phyloP scores from a whole-genome alignment of 1,140 invertebrate genomes.

The Elymnias hypermnestra region DNA sequence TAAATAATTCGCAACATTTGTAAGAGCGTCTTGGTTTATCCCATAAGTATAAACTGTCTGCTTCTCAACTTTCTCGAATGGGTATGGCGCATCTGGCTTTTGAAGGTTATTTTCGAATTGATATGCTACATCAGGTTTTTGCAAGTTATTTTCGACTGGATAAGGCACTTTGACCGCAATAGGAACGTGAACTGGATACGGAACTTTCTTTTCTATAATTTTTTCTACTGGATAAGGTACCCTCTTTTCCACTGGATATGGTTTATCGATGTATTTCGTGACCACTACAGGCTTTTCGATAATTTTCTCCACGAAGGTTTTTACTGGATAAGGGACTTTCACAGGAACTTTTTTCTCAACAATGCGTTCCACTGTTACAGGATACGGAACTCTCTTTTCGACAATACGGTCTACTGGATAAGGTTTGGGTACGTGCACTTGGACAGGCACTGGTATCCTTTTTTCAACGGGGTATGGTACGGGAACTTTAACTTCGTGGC shows the following conservation, averaged over 20 bases:
- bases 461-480: conserved; percentile 69
- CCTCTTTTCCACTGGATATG: conserved; percentile 66
- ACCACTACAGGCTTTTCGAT: conserved; percentile 73
- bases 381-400: conserved; percentile 76
- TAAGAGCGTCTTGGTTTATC: conserved; percentile 12
- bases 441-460: conserved; percentile 47
- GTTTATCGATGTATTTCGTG: conserved; percentile 72
- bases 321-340: conserved; percentile 74
- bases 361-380: conserved; percentile 72
- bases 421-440: conserved; percentile 62
- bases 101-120: too few relatives aligned
- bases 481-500: conserved; percentile 54
- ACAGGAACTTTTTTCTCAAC: conserved; percentile 74
- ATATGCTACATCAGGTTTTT: conserved; percentile 57
- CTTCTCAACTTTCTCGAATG: conserved; percentile 35
- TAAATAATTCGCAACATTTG: conserved; percentile 31
- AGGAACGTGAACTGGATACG: conserved; percentile 75
- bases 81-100: too few relatives aligned
- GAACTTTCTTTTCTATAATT: conserved; percentile 70
- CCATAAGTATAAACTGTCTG: conserved; percentile 27
- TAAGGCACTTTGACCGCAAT: conserved; percentile 75
- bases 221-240: conserved; percentile 72
- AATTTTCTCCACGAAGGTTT: conserved; percentile 70
- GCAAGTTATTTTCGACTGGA: conserved; percentile 66
- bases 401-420: conserved; percentile 75